Percentiles rank a stretch among this genome's conserved stretches.
Conservation (phyloP, 2,888 invertebrate species). For the Clivina fossor region DNA sequence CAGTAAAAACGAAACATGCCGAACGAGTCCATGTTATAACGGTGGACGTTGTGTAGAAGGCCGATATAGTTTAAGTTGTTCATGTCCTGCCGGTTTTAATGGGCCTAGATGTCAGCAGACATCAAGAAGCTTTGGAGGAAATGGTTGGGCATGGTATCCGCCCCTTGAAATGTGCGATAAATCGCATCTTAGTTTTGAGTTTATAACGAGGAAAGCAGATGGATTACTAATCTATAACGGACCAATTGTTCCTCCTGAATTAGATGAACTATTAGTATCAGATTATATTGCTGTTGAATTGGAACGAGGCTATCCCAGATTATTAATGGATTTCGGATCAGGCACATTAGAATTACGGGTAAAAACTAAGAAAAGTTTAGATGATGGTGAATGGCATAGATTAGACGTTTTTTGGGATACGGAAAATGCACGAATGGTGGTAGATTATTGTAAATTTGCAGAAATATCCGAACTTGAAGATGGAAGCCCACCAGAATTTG, state of each 20-base stretch:
- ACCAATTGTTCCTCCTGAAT: constrained; percentile 92
- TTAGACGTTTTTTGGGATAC: constrained; percentile 95
- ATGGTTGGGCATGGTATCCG: constrained; percentile 98
- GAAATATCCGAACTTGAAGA: constrained; percentile 88
- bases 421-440: constrained; percentile 88
- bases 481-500: constrained; percentile 84
- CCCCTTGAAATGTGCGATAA: constrained; percentile 95
- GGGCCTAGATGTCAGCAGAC: constrained; percentile 98
- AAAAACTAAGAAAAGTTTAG: constrained; percentile 81
- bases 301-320: constrained; percentile 85
- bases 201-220: constrained; percentile 88
- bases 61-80: constrained; percentile 83
- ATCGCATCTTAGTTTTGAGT: constrained; percentile 93
- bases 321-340: constrained; percentile 92
- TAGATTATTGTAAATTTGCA: constrained; percentile 90
- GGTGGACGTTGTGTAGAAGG: constrained; percentile 95
- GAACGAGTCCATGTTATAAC: constrained; percentile 89
- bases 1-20: constrained; percentile 85
- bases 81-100: constrained; percentile 88
- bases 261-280: constrained; percentile 85
- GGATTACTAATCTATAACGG: constrained; percentile 95
- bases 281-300: constrained; percentile 95
- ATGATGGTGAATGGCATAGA: constrained; percentile 98
- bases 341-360: constrained; percentile 86
- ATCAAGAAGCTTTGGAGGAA: constrained; percentile 89